Evolutionary conservation across 1,140 invertebrate genomes (phyloP).

Genomic region (Trichomalopsis sarcophagae): DNA sequence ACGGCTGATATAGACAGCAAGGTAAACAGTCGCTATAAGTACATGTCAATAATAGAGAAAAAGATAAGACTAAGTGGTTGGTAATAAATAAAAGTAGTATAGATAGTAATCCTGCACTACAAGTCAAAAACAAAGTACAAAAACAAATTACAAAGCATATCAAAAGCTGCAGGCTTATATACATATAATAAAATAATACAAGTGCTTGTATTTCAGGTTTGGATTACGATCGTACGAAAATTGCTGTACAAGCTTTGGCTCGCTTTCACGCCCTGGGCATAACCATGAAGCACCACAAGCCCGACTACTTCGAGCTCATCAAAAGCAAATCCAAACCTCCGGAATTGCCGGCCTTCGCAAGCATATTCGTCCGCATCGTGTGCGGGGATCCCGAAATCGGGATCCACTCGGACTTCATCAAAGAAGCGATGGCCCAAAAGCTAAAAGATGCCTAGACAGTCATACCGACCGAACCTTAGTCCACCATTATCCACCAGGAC

Average conservation of each 20-base stretch:
- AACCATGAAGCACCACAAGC: constrained; percentile 74
- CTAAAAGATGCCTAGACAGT: constrained; percentile 53
- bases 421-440: constrained; percentile 46
- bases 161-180: no score
- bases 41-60: no score
- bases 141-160: no score
- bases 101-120: no score
- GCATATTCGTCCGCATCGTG: constrained; percentile 59
- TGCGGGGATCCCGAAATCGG: constrained; percentile 60
- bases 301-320: constrained; percentile 71
- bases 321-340: constrained; percentile 62
- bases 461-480: constrained; percentile 70
- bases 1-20: constrained; percentile 72
- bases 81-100: no score
- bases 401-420: constrained; percentile 57
- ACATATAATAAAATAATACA: no score
- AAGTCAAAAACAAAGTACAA: no score
- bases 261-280: constrained; percentile 78
- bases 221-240: constrained; percentile 72
- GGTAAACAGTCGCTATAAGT: constrained; percentile 47
- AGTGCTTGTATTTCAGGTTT: constrained; percentile 63
- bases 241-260: constrained; percentile 76
- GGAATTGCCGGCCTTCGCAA: not conserved
- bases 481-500: constrained; percentile 77
- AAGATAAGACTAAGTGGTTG: no score